Evolutionary conservation across 2,113 vertebrate genomes (phyloP).

Genomic region (Misgurnus mizolepis): DNA sequence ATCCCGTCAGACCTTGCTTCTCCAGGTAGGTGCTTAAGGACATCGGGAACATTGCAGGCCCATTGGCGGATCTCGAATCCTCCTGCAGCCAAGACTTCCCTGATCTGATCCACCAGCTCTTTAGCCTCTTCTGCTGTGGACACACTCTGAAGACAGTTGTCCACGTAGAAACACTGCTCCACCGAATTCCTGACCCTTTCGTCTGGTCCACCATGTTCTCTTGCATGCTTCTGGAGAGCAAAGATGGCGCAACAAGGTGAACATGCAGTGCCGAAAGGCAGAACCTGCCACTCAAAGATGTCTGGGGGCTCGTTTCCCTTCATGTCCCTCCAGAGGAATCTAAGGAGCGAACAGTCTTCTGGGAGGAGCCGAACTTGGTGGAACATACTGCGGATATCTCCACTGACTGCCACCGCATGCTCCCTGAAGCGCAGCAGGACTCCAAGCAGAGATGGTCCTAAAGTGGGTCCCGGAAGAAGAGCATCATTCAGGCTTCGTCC

Average conservation of each 20-base stretch:
- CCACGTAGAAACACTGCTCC: not conserved
- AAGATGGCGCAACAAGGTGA: too few species aligned
- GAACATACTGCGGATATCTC: too few species aligned
- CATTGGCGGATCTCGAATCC: not conserved
- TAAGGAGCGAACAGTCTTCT: too few species aligned
- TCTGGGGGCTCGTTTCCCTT: too few species aligned
- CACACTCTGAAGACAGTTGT: conserved; percentile 3
- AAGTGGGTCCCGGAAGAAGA: too few species aligned
- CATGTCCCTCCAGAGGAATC: too few species aligned
- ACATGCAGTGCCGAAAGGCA: too few species aligned
- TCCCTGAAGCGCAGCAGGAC: too few species aligned
- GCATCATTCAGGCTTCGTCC: too few species aligned
- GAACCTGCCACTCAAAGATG: not conserved
- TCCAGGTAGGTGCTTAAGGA: not conserved
- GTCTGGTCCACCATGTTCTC: not conserved
- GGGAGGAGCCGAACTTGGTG: too few species aligned
- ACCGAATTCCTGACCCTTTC: not conserved
- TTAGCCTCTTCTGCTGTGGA: not conserved
- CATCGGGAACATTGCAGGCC: not conserved
- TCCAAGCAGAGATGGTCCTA: too few species aligned
- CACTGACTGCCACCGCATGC: too few species aligned
- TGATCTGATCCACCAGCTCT: not conserved
- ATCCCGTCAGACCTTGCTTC: not conserved
- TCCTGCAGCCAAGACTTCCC: not conserved
- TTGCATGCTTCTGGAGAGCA: not conserved